Base-by-base conservation (phyloP, 2,113 vertebrate species). In the Megalops atlanticus region DNA sequence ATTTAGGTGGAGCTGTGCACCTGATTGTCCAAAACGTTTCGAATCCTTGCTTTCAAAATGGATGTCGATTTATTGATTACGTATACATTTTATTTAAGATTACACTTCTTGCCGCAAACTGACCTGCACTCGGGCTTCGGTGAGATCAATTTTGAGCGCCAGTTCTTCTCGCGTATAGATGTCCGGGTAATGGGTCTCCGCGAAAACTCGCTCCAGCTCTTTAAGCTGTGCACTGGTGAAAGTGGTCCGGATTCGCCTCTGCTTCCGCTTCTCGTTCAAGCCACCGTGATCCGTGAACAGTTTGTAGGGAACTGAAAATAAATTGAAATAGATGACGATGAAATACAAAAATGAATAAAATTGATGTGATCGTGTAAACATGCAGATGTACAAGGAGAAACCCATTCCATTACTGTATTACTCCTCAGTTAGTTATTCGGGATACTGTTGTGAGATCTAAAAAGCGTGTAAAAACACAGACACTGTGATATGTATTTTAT, bases 201-300 rank as follows among this genome's bases (percentile, higher is more conserved):
- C 95, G 15, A 96, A 96, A 41, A 95, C 95, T 72, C 95, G 83
- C 87, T 96, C 95, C 86, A 96, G 85, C 43, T 96, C 95, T 70
- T 96, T 96, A 74, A 96, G 94, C 90, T 96, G 95, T 3, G 95
- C 95, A 1, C 94, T 95, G 1, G 95, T 96, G 91, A 96, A 96
- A 0, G 95, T 96, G 79, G 95, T 96, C 81, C 95, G 91, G 83
- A 95, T 96, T 69, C 95, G 90, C 78, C 95, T 83, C 89, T 96
- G 95, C 74, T 96, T 96, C 86, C 95, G 88, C 84, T 96, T 96
- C 92, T 99, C 98, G 89, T 99, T 99, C 89, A 99, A 92, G 80
- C 97, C 97, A 6, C 97, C 98, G 92, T 99, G 97, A 83, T 99
- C 98, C 40, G 98, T 98, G 91, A 99, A 99, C 84, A 99, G 94